Base-by-base conservation (phyloP, 2,113 vertebrate genomes). In the Mugil cephalus region DNA sequence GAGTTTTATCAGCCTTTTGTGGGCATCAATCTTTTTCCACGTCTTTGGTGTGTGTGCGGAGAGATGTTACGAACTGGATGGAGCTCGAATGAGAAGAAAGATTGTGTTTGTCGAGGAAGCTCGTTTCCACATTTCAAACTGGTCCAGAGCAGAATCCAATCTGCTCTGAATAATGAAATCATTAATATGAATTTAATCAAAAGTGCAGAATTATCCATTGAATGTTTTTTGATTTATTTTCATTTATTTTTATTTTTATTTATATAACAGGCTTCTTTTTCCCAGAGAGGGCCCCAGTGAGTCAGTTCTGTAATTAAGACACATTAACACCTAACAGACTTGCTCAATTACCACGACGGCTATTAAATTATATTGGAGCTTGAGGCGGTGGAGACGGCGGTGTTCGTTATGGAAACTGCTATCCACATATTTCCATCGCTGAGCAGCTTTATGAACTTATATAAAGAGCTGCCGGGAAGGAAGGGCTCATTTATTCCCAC, bases 321-420 rank as follows among this genome's bases (percentile, higher is more conserved):
- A 83, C 83, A 86, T 89, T 84, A 90, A 84, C 84, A 78, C 74
- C 84, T 84, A 87, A 84, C 89, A 83, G 84, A 88, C 83, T 69
- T 82, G 69, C 69, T 82, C 86, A 82, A 86, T 89, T 89, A 88
- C 76, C 86, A 74, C 74, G 47, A 73, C 51, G 74, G 72, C 80
- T 82, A 83, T 89, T 90, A 90, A 88, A 88, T 77, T 80, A 80
- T 84, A 88, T 82, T 82, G 70, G 53, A 66, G 79, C 45, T 54
- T 38, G 83, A 67, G 69, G 69, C 65, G n/a, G 81, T 80, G 76
- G 85, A 87, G 80, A 77, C 19, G 15, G 4, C 30, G 51, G 58
- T 39, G 72, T 83, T 84, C 52, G 47, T 81, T 77, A 82, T 69
- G 80, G 84, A 85, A 88, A 83, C 77, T 59, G 64, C 75, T 43